A percentile compares a stretch with the other conserved stretches of the same genome.
Evolutionary conservation across 2,797 vertebrate genomes (phyloP).

Genomic region (Nothura maculosa): DNA sequence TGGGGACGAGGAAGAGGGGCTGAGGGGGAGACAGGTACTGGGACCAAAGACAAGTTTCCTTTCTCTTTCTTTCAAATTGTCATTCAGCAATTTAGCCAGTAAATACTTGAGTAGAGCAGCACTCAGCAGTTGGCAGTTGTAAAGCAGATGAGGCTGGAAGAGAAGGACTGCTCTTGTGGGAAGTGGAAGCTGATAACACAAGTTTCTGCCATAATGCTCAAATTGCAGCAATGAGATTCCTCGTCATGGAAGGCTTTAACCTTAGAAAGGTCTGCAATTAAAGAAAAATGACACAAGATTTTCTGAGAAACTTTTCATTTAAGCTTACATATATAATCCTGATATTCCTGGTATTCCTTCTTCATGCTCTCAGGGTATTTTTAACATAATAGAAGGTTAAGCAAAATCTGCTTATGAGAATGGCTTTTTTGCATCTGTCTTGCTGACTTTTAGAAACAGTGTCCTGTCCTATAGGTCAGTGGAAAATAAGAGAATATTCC

Average conservation of each 20-base stretch:
- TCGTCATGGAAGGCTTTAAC: background rate
- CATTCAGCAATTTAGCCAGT: background rate
- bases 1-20: fast-evolving
- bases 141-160: background rate
- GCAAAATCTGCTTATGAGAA: background rate
- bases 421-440: background rate
- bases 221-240: background rate
- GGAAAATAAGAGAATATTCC: background rate
- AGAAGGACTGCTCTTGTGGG: background rate
- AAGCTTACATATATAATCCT: background rate
- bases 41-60: background rate
- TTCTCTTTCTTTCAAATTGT: background rate
- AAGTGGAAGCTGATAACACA: background rate
- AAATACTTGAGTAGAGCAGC: background rate
- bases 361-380: background rate
- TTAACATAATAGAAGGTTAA: background rate
- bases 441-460: background rate
- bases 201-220: background rate
- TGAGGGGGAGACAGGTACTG: fast-evolving
- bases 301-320: background rate
- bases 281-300: background rate
- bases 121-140: background rate
- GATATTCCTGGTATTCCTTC: background rate
- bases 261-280: background rate
- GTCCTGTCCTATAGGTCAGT: background rate